Evolutionary conservation across 1,140 invertebrate genomes (phyloP), one percentile per base, ranked within the genome.

Genomic region (Trichonephila clavata): DNA sequence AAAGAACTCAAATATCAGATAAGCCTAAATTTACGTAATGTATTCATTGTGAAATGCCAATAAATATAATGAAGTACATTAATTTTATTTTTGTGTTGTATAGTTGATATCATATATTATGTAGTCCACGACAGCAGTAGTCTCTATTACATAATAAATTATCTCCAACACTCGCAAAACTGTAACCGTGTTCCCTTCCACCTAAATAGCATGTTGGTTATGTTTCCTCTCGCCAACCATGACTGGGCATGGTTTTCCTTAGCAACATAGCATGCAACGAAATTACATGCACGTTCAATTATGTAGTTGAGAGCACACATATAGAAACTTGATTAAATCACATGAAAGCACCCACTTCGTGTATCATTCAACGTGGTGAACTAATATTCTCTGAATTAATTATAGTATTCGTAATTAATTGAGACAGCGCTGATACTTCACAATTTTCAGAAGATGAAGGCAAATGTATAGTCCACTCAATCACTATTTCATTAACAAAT

Each of bases 401-500:
- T 77, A 77, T 77, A 77, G 71, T 16, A 32, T 18, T 77, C 71
- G 71, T 32, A 77, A 77, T 77, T 77, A 77, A 39, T 77, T 27
- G 71, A 39, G 71, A 32, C 27, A 32, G 14, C 13, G 18, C 4
- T 39, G 5, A 7, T 77, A 8, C 65, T 14, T 10, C 14, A 27
- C 13, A 32, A 27, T 77, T 77, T 32, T 77, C 27, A 20, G 27
- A 77, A 77, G 71, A 77, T 77, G 32, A 39, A 77, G 18, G 24
- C 5, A 39, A 77, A 39, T 32, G 14, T 39, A 24, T 16, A 6
- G 27, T 68, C 65, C 3, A 24, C 65, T 68, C 65, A 24, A n/a
- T 24, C 63, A n/a, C 8, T 24, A 21, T n/a, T 13, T n/a, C 63
- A 10, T 68, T 27, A 8, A 3, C 24, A 68, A 8, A 21, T 14